Conservation (phyloP, 2,797 vertebrate species). For the Crenuchus spilurus region DNA sequence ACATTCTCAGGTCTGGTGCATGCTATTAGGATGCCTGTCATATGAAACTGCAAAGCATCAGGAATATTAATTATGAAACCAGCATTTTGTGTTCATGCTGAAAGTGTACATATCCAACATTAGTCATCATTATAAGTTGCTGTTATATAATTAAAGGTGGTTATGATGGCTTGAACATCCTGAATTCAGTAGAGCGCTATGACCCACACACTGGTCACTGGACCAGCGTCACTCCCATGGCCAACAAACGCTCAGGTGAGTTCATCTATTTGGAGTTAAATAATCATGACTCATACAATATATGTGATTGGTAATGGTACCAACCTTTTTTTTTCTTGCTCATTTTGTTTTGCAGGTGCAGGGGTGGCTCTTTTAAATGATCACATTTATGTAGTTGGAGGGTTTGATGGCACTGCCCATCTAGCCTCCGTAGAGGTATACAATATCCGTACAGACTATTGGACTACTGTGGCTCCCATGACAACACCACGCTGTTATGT, state of each 20-base stretch:
- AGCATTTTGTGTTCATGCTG: background rate
- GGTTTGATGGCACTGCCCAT: constrained; percentile 94
- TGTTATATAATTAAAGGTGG: constrained; percentile 80
- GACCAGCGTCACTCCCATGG: constrained; percentile 98
- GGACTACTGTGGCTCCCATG: constrained; percentile 96
- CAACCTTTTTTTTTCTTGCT: background rate
- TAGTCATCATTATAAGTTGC: background rate
- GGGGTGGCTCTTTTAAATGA: constrained; percentile 96
- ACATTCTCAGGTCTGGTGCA: background rate
- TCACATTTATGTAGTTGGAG: constrained; percentile 96
- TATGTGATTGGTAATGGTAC: no score
- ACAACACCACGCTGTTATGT: constrained; percentile 97
- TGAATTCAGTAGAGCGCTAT: constrained; percentile 97
- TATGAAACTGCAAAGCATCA: background rate
- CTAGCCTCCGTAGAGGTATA: constrained; percentile 97
- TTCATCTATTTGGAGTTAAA: background rate
- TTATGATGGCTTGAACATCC: constrained; percentile 95
- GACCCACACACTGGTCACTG: constrained; percentile 98
- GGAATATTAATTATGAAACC: background rate
- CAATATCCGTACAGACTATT: constrained; percentile 96
- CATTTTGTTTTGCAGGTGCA: constrained; percentile 78
- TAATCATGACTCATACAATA: no score
- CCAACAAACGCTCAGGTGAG: constrained; percentile 95
- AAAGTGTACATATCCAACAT: background rate
- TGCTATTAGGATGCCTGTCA: background rate